Conservation (phyloP, 2,797 vertebrate species). For the Arnoldichthys spilopterus region DNA sequence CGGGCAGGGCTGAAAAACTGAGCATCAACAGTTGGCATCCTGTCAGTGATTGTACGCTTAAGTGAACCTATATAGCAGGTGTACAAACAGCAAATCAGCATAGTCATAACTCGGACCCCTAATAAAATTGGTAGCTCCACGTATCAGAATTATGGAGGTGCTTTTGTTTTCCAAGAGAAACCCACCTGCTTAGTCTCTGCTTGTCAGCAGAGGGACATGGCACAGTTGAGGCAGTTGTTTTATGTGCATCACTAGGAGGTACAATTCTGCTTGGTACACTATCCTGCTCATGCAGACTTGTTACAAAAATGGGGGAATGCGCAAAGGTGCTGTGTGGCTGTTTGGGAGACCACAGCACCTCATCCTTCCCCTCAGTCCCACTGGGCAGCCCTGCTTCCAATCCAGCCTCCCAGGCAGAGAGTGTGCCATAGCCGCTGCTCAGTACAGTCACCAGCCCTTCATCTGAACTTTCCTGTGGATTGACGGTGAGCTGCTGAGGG, state of each 20-base stretch:
- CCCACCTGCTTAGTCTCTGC: slow-evolving; percentile 70
- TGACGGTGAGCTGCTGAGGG: slow-evolving; percentile 56
- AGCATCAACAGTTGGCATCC: too few species aligned
- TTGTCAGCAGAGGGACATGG: slow-evolving; percentile 55
- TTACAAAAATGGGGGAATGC: slow-evolving; percentile 45
- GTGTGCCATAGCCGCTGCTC: slow-evolving; percentile 89
- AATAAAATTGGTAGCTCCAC: too few species aligned
- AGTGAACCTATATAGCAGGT: too few species aligned
- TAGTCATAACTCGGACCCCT: too few species aligned
- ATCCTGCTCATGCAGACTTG: slow-evolving; percentile 31
- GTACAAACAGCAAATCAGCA: too few species aligned
- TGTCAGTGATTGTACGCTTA: too few species aligned
- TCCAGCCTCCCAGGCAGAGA: slow-evolving; percentile 78
- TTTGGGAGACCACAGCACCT: slow-evolving; percentile 51
- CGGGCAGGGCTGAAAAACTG: too few species aligned
- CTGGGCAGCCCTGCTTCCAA: slow-evolving; percentile 56
- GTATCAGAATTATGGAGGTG: too few species aligned
- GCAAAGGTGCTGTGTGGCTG: slow-evolving; percentile 52
- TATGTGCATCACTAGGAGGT: slow-evolving; percentile 22
- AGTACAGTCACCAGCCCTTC: slow-evolving; percentile 74
- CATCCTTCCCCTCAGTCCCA: slow-evolving; percentile 49
- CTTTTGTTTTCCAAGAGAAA: too few species aligned
- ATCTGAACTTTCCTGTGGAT: slow-evolving; percentile 63
- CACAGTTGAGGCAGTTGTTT: slow-evolving; percentile 13
- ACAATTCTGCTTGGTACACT: slow-evolving; percentile 45